These are phyloP conservation scores for Falco columbarius DNA, from an alignment of 2,797 vertebrate genomes.

Conservation along the genomic window DNA sequence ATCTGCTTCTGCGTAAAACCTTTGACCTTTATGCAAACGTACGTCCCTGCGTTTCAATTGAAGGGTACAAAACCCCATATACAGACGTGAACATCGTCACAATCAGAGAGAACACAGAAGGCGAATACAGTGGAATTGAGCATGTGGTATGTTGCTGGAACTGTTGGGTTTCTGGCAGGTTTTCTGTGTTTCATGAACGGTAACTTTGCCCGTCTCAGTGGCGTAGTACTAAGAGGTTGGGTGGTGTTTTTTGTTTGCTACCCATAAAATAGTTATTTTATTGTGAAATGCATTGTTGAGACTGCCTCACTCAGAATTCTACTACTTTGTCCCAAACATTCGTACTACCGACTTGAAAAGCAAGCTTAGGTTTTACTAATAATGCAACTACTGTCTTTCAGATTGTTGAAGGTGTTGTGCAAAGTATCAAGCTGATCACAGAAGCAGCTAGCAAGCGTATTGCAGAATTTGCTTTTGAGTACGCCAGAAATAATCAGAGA, in stretches of 20 bases:
- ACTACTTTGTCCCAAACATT: neutral
- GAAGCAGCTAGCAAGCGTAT: slow-evolving; percentile 92
- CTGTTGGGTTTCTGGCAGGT: no score
- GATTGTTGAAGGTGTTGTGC: slow-evolving; percentile 97
- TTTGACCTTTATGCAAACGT: slow-evolving; percentile 97
- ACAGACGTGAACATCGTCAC: slow-evolving; percentile 94
- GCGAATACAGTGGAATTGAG: slow-evolving; percentile 97
- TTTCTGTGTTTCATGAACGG: neutral
- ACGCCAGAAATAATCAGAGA: slow-evolving; percentile 92
- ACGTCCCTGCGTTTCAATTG: slow-evolving; percentile 93
- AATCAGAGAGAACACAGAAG: slow-evolving; percentile 97
- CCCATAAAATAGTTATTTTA: neutral
- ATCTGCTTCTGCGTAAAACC: slow-evolving; percentile 91
- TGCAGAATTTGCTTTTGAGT: slow-evolving; percentile 96
- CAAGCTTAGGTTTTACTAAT: neutral
- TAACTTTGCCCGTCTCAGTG: neutral
- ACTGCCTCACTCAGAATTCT: neutral
- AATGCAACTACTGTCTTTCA: slow-evolving; percentile 67
- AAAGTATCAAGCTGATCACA: slow-evolving; percentile 98
- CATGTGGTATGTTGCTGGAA: slow-evolving; percentile 83
- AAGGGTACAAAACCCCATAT: slow-evolving; percentile 93
- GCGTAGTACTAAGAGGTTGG: neutral
- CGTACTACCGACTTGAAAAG: neutral
- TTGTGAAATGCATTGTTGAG: neutral
- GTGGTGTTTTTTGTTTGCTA: neutral